phyloP scores from a whole-genome alignment of 2,888 invertebrate genomes.

The Archaeoteleia sp. region DNA sequence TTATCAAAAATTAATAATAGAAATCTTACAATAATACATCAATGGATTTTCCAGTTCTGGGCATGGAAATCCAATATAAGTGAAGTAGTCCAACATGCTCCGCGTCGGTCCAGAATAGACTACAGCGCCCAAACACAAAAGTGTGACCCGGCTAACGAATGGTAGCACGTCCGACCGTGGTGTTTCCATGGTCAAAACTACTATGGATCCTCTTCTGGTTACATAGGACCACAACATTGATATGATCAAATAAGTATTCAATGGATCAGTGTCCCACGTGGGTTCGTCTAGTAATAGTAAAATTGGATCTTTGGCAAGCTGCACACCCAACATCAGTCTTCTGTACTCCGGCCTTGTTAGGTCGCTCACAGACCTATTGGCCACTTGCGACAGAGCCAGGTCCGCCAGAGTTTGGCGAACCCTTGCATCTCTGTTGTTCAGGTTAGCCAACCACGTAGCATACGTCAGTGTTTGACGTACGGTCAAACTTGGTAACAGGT shows the following conservation, averaged over 20 bases:
- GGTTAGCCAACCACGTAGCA: conserved; percentile 78
- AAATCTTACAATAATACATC: conserved; percentile 93
- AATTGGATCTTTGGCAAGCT: conserved; percentile 94
- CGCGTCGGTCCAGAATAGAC: conserved; percentile 94
- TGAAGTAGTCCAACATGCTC: conserved; percentile 95
- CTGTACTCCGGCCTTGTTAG: conserved; percentile 93
- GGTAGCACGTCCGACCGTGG: conserved; percentile 97
- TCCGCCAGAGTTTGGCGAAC: conserved; percentile 95
- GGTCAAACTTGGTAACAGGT: conserved; percentile 89
- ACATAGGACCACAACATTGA: conserved; percentile 94
- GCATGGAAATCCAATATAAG: conserved; percentile 96
- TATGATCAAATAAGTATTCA: conserved; percentile 95
- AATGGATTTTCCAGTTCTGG: conserved; percentile 97
- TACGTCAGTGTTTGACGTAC: conserved; percentile 90
- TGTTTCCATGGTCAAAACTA: conserved; percentile 93
- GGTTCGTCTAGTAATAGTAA: conserved; percentile 94
- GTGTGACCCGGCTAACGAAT: conserved; percentile 92
- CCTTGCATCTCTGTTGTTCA: conserved; percentile 78
- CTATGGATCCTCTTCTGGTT: conserved; percentile 92
- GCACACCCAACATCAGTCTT: conserved; percentile 92
- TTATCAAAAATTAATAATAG: background rate
- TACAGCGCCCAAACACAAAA: conserved; percentile 92
- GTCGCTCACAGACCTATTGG: conserved; percentile 87
- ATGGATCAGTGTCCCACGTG: conserved; percentile 94
- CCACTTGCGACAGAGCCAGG: conserved; percentile 93